Base-by-base conservation (phyloP, 2,888 invertebrate species). In the Hyles lineata region DNA sequence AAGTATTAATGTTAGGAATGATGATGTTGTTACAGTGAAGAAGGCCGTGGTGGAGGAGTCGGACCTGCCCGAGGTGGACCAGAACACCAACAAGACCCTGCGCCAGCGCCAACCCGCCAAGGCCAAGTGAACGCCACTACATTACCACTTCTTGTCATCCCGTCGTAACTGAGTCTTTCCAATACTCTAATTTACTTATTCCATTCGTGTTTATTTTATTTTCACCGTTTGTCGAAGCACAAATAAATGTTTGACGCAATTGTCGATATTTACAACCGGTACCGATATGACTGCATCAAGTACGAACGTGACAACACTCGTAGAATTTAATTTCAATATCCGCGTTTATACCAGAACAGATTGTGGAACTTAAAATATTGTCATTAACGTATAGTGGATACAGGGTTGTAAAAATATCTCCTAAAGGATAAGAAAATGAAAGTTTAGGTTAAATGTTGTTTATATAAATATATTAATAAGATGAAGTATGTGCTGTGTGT, bases 61-160 rank as follows among this genome's bases (percentile, higher is more conserved):
- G 72, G 98, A 98, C 86, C 94, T 99, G 78, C 98, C 98, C 0
- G 99, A 99, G 93, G 99, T 98, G 73, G 98, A 98, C 91, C 98
- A 98, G 92, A 98, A 97, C 87, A 97, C 97, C 50, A 97, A 97
- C 92, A 97, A 97, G 89, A 96, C 96, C 76, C 92, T 96, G 78
- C 95, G 96, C 82, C 95, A 95, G 82, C 95, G 97, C 88, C 95
- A 77, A 92, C 95, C 74, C 63, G 86, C 90, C 76, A 97, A 97
- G 89, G 92, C 95, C 78, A 96, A 96, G 93, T 96, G 95, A 94
- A 84, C 73, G 62, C 77, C 76, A 61, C 71, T 72, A 63, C 74
- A 19, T 19, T 25, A 17, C 32, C n/a, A 77, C 77, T 81, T 77
- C 77, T 88, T 85, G 84, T 85, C 87, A 86, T 87, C 84, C 85